A percentile compares a stretch with the other conserved stretches of the same genome.
These are phyloP conservation scores for Caranx melampygus DNA, from an alignment of 2,113 vertebrate species.

Conservation along the genomic window DNA sequence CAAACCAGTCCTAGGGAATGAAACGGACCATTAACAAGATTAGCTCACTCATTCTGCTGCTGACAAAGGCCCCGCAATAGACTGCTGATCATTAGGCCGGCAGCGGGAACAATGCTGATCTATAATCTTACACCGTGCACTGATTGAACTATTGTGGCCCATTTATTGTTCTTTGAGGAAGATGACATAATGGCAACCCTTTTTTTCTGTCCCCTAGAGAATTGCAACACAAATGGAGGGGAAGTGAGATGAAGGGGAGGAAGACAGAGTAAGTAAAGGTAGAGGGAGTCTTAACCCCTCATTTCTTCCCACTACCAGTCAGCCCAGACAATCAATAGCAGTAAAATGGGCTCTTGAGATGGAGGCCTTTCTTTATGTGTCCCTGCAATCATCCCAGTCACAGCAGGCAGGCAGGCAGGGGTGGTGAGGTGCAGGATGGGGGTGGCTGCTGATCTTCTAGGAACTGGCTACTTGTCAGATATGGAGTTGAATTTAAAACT, in stretches of 20 bases:
- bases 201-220: conserved; percentile 11
- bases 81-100: conserved; percentile 71
- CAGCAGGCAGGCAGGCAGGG: not conserved
- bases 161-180: conserved; percentile 58
- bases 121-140: conserved; percentile 65
- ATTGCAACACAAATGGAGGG: conserved; percentile 12
- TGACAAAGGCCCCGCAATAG: conserved; percentile 68
- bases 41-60: conserved; percentile 69
- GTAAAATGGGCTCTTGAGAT: conserved; percentile 53
- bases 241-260: conserved; percentile 10
- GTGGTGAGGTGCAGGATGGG: not conserved
- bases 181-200: conserved; percentile 48
- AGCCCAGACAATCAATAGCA: conserved; percentile 39
- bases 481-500: not conserved
- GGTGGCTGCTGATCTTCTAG: not conserved
- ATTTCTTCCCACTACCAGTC: conserved; percentile 50
- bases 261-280: conserved; percentile 41
- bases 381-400: conserved; percentile 39
- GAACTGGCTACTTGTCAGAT: not conserved
- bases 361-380: conserved; percentile 28
- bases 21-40: conserved; percentile 78
- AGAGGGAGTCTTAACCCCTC: conserved; percentile 46
- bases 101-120: conserved; percentile 68
- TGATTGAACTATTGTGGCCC: conserved; percentile 60
- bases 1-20: conserved; percentile 65